Conservation (phyloP, 2,113 vertebrate genomes). For the Pica pica region DNA sequence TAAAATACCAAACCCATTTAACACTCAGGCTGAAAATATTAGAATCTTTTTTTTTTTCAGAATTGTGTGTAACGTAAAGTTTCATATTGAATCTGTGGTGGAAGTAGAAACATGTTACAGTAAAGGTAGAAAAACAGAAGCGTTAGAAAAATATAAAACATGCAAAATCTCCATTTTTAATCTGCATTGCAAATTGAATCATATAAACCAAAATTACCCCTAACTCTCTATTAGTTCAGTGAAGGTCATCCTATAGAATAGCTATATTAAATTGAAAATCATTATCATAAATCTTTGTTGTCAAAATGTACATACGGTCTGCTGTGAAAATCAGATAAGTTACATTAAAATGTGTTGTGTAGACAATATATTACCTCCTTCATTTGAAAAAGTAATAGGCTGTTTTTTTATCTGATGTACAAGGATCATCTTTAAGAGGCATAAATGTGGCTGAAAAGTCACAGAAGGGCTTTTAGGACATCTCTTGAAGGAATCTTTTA, state of each 20-base stretch:
- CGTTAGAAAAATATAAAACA: neutral
- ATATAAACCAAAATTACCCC: neutral
- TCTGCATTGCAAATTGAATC: neutral
- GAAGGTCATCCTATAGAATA: neutral
- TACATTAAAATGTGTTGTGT: neutral
- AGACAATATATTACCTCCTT: neutral
- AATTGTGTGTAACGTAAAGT: neutral
- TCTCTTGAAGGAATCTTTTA: neutral
- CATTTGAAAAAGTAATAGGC: neutral
- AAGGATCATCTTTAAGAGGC: neutral
- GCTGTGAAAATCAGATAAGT: neutral
- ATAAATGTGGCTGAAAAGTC: neutral
- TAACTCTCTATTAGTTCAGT: neutral
- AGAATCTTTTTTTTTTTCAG: neutral
- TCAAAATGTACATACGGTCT: neutral
- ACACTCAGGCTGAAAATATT: neutral
- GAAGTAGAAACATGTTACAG: neutral
- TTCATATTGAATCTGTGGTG: neutral
- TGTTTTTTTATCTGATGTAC: neutral
- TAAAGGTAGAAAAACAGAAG: neutral
- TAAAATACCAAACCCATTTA: neutral
- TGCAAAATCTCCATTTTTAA: neutral
- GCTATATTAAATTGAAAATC: neutral
- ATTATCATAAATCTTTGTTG: neutral
- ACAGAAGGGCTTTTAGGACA: neutral